Percentiles rank a stretch among this genome's conserved stretches.
These are phyloP conservation scores for Dromaius novaehollandiae DNA, from an alignment of 2,113 vertebrate genomes.

Conservation along the genomic window DNA sequence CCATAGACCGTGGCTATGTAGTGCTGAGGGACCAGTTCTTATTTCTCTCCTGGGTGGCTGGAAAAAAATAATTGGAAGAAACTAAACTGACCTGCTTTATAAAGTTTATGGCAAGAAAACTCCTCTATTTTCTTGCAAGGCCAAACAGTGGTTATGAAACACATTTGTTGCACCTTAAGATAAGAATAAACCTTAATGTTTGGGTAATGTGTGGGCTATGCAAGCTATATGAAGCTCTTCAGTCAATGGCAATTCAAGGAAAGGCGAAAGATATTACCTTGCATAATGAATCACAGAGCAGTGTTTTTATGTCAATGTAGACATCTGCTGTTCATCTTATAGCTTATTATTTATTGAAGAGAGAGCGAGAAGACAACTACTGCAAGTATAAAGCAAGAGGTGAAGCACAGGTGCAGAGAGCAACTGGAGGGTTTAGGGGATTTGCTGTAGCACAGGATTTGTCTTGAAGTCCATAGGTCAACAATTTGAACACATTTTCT, in stretches of 20 bases:
- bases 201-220: neutral
- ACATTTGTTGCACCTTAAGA: neutral
- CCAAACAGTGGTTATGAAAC: neutral
- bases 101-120: neutral
- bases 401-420: neutral
- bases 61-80: neutral
- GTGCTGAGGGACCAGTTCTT: neutral
- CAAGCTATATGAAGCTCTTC: neutral
- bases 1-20: neutral
- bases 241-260: neutral
- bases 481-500: neutral
- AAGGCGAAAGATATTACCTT: neutral
- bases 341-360: conserved; percentile 8
- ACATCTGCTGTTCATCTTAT: neutral
- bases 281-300: neutral
- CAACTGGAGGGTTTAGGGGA: neutral
- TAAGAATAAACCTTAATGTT: neutral
- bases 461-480: neutral
- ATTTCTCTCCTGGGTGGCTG: neutral
- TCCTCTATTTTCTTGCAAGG: neutral
- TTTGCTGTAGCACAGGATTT: neutral
- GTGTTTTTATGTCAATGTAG: neutral
- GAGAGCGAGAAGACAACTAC: neutral
- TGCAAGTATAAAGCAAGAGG: neutral
- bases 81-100: neutral